Conservation (phyloP, 2,888 invertebrate genomes). For the Leucophenga montana region DNA sequence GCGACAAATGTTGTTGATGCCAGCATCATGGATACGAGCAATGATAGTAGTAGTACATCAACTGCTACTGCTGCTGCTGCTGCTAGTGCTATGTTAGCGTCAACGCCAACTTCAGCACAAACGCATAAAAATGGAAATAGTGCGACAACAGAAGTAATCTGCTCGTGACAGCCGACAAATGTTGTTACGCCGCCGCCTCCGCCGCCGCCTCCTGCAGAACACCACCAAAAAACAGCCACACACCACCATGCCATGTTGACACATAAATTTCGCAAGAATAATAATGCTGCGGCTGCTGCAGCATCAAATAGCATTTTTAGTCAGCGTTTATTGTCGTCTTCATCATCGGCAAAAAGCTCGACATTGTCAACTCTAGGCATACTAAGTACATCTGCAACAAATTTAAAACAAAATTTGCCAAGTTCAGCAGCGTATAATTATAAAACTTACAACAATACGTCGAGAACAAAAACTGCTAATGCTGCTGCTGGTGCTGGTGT, state of each 20-base stretch:
- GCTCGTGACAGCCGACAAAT: slow-evolving; percentile 72
- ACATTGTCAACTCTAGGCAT: slow-evolving; percentile 12
- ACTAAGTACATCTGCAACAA: slow-evolving; percentile 27
- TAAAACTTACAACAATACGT: slow-evolving; percentile 34
- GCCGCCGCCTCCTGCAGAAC: slow-evolving; percentile 10
- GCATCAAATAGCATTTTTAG: slow-evolving; percentile 70
- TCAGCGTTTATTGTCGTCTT: slow-evolving; percentile 58
- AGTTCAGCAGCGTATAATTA: slow-evolving; percentile 8
- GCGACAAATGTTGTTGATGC: slow-evolving; percentile 20
- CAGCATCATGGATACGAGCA: slow-evolving; percentile 26
- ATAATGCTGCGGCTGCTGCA: slow-evolving; percentile 70
- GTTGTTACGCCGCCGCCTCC: slow-evolving; percentile 14
- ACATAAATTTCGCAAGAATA: slow-evolving; percentile 70
- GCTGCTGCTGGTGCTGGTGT: not conserved
- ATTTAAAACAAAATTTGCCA: slow-evolving; percentile 34
- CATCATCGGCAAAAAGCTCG: not conserved
- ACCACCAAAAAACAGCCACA: slow-evolving; percentile 6
- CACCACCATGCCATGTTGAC: slow-evolving; percentile 16
- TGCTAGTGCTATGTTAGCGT: no score
- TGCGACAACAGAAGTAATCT: slow-evolving; percentile 70
- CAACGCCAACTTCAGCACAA: slow-evolving; percentile 41
- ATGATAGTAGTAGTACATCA: slow-evolving; percentile 23
- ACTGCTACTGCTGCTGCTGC: no score
- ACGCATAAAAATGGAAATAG: slow-evolving; percentile 44
- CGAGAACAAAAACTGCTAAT: slow-evolving; percentile 8